Evolutionary conservation across 2,888 invertebrate species (phyloP).

Genomic region (Eucera pruinosa): DNA sequence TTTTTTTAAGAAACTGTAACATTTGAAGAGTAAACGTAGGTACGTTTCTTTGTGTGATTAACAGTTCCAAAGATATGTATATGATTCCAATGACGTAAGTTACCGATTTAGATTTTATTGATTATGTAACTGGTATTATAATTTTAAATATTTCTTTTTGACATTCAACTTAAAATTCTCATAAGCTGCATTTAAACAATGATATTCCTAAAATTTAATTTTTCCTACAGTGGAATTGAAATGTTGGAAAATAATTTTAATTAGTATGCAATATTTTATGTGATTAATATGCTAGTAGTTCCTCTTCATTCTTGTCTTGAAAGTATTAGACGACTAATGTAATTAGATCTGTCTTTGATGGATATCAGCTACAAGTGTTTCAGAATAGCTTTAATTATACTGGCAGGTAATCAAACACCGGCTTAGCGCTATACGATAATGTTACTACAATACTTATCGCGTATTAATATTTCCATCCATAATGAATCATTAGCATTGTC

Average conservation of each 20-base stretch:
- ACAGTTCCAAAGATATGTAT: no score
- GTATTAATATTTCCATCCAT: not conserved
- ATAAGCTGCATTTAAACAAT: no score
- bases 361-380: slow-evolving; percentile 31
- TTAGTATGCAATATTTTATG: not conserved
- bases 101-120: not conserved
- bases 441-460: not conserved
- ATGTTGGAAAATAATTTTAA: no score
- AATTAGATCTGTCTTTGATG: slow-evolving; percentile 12
- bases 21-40: no score
- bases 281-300: not conserved
- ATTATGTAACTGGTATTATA: no score
- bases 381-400: not conserved
- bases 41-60: no score
- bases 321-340: not conserved
- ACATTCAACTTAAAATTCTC: no score
- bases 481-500: not conserved
- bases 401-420: slow-evolving; percentile 1
- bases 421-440: not conserved
- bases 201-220: no score
- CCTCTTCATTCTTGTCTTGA: not conserved
- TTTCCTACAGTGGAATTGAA: no score
- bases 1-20: no score
- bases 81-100: no score
- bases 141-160: no score